A percentile compares a stretch with the other conserved stretches of the same genome.
These are phyloP conservation scores for Papilio polyxenes DNA, from an alignment of 1,140 invertebrate species.

Conservation along the genomic window DNA sequence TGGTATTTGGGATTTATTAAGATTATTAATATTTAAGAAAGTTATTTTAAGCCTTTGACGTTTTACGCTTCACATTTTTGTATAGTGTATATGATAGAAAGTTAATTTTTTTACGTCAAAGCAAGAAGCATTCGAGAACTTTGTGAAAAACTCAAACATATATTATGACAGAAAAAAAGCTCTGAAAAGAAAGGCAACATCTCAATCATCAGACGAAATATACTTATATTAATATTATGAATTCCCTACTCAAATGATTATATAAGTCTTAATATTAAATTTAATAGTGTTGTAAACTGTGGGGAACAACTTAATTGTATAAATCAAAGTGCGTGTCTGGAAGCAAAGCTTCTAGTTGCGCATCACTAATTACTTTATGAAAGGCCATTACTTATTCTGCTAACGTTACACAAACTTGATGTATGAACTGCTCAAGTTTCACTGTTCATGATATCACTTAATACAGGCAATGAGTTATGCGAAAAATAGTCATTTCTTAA, in stretches of 20 bases:
- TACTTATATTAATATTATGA: background rate
- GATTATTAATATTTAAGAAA: slow-evolving; percentile 4
- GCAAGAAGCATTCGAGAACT: background rate
- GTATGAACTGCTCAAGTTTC: slow-evolving; percentile 7
- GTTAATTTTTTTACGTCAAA: background rate
- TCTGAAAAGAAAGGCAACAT: background rate
- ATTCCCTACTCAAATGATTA: background rate
- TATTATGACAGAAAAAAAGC: background rate
- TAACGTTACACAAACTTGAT: background rate
- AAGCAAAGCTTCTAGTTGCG: slow-evolving; percentile 2
- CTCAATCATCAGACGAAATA: background rate
- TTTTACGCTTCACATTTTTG: background rate
- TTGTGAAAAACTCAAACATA: background rate
- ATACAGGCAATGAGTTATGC: background rate
- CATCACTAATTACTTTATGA: slow-evolving; percentile 21
- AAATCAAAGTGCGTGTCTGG: slow-evolving; percentile 10
- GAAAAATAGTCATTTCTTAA: background rate
- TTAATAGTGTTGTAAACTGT: background rate
- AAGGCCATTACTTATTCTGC: slow-evolving; percentile 17
- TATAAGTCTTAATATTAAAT: background rate
- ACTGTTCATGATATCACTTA: background rate
- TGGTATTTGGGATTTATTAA: slow-evolving; percentile 11
- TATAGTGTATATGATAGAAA: background rate
- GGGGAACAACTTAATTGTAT: background rate
- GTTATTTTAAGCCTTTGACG: slow-evolving; percentile 9